Conservation (phyloP, 1,140 invertebrate genomes). For the Calycopis cecrops region DNA sequence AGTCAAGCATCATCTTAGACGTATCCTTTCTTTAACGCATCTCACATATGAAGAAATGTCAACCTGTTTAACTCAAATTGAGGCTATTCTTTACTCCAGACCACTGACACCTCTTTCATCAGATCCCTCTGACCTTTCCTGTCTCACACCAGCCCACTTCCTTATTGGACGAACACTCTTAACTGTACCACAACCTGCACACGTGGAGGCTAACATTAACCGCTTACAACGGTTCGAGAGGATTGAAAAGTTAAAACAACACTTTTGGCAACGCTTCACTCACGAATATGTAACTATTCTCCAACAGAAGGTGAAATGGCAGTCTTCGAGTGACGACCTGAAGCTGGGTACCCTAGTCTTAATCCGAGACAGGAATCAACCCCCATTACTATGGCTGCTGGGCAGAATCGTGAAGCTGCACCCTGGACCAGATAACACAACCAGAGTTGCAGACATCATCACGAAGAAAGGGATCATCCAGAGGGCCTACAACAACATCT, state of each 20-base stretch:
- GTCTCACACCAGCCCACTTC: neutral
- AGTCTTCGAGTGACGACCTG: neutral
- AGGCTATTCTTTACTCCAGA: neutral
- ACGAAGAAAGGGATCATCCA: slow-evolving; percentile 21
- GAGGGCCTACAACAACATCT: slow-evolving; percentile 26
- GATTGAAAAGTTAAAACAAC: slow-evolving; percentile 4
- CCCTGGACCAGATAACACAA: slow-evolving; percentile 5
- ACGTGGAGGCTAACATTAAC: neutral
- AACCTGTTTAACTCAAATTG: neutral
- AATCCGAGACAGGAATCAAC: slow-evolving; percentile 7
- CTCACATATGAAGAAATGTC: neutral
- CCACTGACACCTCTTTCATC: neutral
- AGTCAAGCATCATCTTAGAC: neutral
- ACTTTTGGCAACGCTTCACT: slow-evolving; percentile 10
- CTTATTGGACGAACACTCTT: neutral
- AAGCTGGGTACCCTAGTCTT: slow-evolving; percentile 7
- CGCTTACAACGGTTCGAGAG: slow-evolving; percentile 1
- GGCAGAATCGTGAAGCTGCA: slow-evolving; percentile 12
- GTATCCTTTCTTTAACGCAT: neutral
- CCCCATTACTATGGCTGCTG: slow-evolving; percentile 14
- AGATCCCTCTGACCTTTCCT: neutral
- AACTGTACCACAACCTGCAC: neutral
- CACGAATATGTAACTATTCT: slow-evolving; percentile 12
- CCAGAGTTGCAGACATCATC: slow-evolving; percentile 18
- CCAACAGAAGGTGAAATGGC: slow-evolving; percentile 14